These are phyloP conservation scores for Heliconius sara DNA, from an alignment of 2,888 invertebrate genomes.

Conservation along the genomic window DNA sequence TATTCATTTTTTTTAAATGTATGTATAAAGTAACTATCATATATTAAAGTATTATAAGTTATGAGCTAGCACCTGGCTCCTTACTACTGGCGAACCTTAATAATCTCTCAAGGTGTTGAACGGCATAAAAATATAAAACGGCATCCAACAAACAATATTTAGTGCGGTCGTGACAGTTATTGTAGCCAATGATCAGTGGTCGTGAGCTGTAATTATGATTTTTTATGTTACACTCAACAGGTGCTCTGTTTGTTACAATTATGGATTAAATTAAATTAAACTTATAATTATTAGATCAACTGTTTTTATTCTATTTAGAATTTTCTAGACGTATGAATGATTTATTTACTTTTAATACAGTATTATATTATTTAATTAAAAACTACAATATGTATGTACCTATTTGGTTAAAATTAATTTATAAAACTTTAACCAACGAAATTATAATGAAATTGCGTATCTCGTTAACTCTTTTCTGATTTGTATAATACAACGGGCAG, in stretches of 20 bases:
- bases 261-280: constrained; percentile 51
- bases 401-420: background rate
- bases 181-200: constrained; percentile 79
- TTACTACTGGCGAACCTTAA: constrained; percentile 27
- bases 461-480: background rate
- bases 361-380: background rate
- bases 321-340: background rate
- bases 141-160: constrained; percentile 83
- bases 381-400: background rate
- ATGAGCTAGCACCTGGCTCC: constrained; percentile 50
- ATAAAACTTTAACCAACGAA: background rate
- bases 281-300: constrained; percentile 7
- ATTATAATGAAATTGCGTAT: background rate
- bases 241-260: constrained; percentile 58
- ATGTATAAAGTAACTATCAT: constrained; percentile 1
- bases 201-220: constrained; percentile 70
- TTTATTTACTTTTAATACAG: too few species aligned
- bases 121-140: constrained; percentile 75
- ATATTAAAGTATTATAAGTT: constrained; percentile 44
- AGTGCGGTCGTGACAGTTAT: constrained; percentile 82
- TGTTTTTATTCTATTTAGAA: background rate
- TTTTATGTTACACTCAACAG: constrained; percentile 65
- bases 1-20: background rate
- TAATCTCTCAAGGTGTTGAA: constrained; percentile 72
- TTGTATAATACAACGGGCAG: constrained; percentile 64